These are phyloP conservation scores for Amphiura filiformis DNA, from an alignment of 35 echinoderm and acorn worm genomes.

Conservation along the genomic window DNA sequence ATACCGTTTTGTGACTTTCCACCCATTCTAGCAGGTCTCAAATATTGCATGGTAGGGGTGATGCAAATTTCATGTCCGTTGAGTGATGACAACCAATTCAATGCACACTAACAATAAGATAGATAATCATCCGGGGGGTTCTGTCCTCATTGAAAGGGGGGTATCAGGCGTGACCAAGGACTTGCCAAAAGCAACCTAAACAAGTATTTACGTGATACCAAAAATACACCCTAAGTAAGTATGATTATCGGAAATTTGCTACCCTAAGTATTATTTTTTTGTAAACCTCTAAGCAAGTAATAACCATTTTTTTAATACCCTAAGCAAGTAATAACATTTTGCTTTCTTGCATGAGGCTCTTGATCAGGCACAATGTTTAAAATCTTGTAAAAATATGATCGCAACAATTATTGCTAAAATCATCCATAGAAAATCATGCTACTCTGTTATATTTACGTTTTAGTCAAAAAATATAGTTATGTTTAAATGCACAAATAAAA, in stretches of 20 bases:
- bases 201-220: conserved; percentile 12
- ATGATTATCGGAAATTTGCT: neutral
- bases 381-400: no score
- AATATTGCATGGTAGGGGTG: no score
- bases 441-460: no score
- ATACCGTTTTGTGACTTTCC: no score
- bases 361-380: neutral
- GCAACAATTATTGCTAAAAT: no score
- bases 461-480: no score
- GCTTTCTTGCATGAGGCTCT: neutral
- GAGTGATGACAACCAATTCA: no score
- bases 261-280: conserved; percentile 8
- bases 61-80: no score
- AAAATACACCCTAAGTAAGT: conserved; percentile 6
- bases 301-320: neutral
- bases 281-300: neutral
- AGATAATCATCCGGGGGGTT: neutral
- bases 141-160: conserved; percentile 14
- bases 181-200: conserved; percentile 23
- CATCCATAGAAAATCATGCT: no score
- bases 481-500: no score
- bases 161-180: conserved; percentile 12
- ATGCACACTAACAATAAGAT: no score
- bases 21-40: no score
- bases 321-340: neutral